Conservation (phyloP, 1,140 invertebrate genomes). For the Spodoptera litura region DNA sequence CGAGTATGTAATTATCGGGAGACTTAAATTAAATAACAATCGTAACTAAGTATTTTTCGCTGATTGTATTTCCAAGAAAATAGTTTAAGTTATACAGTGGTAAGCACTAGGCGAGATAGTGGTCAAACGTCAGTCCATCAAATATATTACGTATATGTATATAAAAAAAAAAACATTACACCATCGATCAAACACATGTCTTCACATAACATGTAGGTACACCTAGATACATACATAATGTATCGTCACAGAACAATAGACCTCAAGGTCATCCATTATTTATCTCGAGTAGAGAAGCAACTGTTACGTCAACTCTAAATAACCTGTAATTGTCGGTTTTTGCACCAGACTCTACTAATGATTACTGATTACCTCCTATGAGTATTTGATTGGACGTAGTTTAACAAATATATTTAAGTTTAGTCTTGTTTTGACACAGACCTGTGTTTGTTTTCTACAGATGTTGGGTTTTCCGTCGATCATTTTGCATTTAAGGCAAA, state of each 20-base stretch:
- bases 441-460: too few species aligned
- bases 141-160: too few species aligned
- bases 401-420: neutral
- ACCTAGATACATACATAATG: neutral
- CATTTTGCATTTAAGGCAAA: too few species aligned
- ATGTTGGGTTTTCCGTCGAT: neutral
- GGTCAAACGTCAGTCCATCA: too few species aligned
- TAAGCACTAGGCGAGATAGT: too few species aligned
- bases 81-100: too few species aligned
- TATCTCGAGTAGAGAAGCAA: constrained; percentile 6
- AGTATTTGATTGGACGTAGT: neutral
- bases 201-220: neutral
- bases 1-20: too few species aligned
- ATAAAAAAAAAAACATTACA: too few species aligned
- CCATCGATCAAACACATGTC: too few species aligned
- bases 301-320: constrained; percentile 27
- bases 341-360: neutral
- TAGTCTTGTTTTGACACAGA: neutral
- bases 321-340: constrained; percentile 15
- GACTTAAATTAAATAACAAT: too few species aligned
- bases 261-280: constrained; percentile 33
- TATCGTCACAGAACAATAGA: constrained; percentile 14
- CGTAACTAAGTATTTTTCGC: too few species aligned
- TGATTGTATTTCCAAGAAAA: too few species aligned
- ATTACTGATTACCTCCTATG: neutral